phyloP scores from a whole-genome alignment of 2,113 vertebrate species.

The Trachemys scripta region DNA sequence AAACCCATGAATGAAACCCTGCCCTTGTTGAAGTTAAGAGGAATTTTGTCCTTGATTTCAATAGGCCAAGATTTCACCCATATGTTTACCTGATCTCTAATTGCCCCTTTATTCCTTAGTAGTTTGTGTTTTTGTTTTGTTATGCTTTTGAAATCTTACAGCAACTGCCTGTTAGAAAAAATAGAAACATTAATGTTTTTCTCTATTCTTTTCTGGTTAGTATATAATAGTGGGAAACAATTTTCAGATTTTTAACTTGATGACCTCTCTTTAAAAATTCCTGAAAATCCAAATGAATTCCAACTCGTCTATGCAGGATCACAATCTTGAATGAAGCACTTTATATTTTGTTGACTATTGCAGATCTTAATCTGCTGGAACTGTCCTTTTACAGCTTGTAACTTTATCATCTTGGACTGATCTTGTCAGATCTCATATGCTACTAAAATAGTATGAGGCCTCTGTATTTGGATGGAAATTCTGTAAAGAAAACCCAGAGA shows the following conservation, averaged over 20 bases:
- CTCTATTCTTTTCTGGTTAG: neutral
- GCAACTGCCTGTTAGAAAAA: neutral
- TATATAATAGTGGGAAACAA: neutral
- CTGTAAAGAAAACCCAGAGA: conserved; percentile 9
- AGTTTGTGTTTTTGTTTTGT: neutral
- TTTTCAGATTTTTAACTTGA: neutral
- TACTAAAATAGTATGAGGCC: neutral
- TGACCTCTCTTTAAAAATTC: neutral
- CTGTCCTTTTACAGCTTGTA: neutral
- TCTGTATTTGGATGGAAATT: conserved; percentile 43
- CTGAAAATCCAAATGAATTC: neutral
- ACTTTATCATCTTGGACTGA: neutral
- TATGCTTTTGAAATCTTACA: neutral
- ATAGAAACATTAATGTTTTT: neutral
- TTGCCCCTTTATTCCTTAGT: neutral
- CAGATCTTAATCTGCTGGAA: neutral
- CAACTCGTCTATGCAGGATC: neutral
- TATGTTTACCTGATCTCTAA: neutral
- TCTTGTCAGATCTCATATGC: conserved; percentile 30
- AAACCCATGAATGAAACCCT: neutral
- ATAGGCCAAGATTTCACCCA: neutral
- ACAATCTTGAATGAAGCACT: neutral
- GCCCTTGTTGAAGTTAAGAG: neutral
- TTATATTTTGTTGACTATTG: neutral
- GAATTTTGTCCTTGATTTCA: neutral